These are phyloP conservation scores for Dyspetes luteomarginatus DNA, from an alignment of 2,888 invertebrate genomes.

Conservation along the genomic window DNA sequence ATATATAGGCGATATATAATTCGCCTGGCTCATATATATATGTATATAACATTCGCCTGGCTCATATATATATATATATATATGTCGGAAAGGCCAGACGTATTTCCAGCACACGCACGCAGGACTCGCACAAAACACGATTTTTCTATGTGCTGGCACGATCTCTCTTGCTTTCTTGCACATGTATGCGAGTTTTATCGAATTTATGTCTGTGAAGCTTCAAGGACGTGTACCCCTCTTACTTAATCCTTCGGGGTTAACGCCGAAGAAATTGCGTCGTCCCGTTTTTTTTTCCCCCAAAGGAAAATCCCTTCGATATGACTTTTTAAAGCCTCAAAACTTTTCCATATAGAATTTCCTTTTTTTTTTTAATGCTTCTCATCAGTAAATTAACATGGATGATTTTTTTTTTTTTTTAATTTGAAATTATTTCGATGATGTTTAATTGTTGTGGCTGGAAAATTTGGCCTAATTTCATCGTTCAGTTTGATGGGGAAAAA, in stretches of 20 bases:
- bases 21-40: too few relatives aligned
- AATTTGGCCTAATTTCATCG: constrained; percentile 47
- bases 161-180: constrained; percentile 22
- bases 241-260: constrained; percentile 49
- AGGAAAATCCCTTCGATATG: constrained; percentile 17
- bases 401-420: neutral
- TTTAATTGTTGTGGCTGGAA: neutral
- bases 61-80: too few relatives aligned
- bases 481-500: too few relatives aligned
- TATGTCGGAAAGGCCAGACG: constrained; percentile 25
- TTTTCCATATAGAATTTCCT: neutral
- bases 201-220: neutral
- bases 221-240: constrained; percentile 42
- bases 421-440: neutral
- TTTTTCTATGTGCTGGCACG: constrained; percentile 27
- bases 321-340: constrained; percentile 11
- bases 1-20: neutral
- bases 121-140: too few relatives aligned
- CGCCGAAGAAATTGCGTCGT: constrained; percentile 43
- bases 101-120: constrained; percentile 35
- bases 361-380: neutral
- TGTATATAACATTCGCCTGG: too few relatives aligned
- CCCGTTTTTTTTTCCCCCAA: neutral
- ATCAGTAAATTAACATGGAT: too few relatives aligned
- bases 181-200: neutral